These are phyloP conservation scores for Apodemia duryi DNA, from an alignment of 2,888 invertebrate genomes.

Conservation along the genomic window DNA sequence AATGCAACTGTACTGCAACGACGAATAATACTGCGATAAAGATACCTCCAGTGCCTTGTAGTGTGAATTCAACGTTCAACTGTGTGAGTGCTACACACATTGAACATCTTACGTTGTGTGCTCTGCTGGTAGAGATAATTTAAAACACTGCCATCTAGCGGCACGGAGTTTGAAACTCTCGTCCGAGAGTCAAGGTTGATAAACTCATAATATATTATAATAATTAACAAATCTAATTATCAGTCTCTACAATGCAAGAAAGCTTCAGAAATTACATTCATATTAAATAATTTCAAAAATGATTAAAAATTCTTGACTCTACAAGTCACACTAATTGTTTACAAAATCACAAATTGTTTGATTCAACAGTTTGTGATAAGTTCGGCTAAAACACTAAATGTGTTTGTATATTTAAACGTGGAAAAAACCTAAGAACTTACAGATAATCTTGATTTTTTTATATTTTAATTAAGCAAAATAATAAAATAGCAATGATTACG, in stretches of 20 bases:
- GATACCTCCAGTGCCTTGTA: constrained; percentile 19
- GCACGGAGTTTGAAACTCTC: constrained; percentile 42
- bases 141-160: constrained; percentile 62
- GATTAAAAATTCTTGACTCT: constrained; percentile 28
- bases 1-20: constrained; percentile 7
- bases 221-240: constrained; percentile 58
- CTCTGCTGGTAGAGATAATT: constrained; percentile 24
- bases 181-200: constrained; percentile 65
- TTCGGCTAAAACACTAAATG: constrained; percentile 59
- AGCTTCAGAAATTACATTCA: constrained; percentile 19
- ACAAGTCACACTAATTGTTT: constrained; percentile 46
- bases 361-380: constrained; percentile 58
- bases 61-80: constrained; percentile 26
- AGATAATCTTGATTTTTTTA: not conserved
- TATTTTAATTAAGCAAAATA: constrained; percentile 29
- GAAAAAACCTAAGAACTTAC: constrained; percentile 40
- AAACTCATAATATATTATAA: constrained; percentile 59
- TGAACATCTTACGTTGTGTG: constrained; percentile 42
- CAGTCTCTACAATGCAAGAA: constrained; percentile 26
- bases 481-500: constrained; percentile 44
- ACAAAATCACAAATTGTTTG: constrained; percentile 65
- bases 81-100: constrained; percentile 56
- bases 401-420: constrained; percentile 46
- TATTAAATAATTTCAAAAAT: constrained; percentile 19
- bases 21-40: constrained; percentile 5